Percentiles rank a stretch among this genome's conserved stretches.
Conservation (phyloP, 2,113 vertebrate species). For the Fulica atra region DNA sequence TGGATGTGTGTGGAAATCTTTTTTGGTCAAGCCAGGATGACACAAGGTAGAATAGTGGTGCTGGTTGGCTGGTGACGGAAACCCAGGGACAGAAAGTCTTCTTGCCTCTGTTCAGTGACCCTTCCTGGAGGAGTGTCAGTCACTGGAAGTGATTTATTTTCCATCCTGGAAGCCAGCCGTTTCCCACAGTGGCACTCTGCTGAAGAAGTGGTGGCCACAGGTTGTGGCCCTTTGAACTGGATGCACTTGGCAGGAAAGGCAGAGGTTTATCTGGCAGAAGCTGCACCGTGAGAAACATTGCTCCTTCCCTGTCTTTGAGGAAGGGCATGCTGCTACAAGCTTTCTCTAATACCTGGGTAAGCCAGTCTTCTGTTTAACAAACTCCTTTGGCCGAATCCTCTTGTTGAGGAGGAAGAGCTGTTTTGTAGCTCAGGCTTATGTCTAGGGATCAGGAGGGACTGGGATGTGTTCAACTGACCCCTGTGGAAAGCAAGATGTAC, state of each 20-base stretch:
- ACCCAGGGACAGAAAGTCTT: accelerated
- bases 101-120: not conserved
- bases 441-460: not conserved
- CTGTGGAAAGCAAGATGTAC: not conserved
- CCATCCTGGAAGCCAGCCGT: not conserved
- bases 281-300: not conserved
- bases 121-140: not conserved
- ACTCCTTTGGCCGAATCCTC: not conserved
- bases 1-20: not conserved
- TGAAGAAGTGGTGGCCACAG: not conserved
- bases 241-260: not conserved
- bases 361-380: not conserved
- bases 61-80: not conserved
- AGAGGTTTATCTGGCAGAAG: not conserved
- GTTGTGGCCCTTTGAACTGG: not conserved
- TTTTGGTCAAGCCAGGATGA: not conserved
- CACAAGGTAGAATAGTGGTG: not conserved
- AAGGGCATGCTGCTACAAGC: not conserved
- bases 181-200: not conserved
- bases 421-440: not conserved
- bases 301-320: not conserved
- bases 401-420: not conserved
- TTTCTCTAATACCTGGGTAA: not conserved
- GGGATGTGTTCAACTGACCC: not conserved
- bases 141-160: not conserved